Conservation (phyloP, 2,888 invertebrate genomes). For the Nephrotoma guestfalica region DNA sequence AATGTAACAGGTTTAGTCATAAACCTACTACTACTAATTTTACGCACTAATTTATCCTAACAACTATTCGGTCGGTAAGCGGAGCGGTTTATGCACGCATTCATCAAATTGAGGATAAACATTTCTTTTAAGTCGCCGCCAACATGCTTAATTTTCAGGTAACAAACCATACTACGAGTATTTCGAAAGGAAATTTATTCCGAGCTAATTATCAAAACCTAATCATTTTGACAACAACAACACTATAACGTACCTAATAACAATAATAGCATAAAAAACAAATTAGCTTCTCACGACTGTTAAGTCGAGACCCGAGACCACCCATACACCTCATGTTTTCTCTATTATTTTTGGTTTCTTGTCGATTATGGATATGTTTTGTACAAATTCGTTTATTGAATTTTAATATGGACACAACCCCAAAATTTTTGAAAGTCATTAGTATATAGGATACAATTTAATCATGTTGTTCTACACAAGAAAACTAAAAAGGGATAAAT, state of each 20-base stretch:
- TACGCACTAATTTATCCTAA: no score
- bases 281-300: neutral
- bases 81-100: no score
- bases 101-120: neutral
- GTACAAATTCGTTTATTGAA: neutral
- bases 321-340: neutral
- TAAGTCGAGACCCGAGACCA: neutral
- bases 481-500: neutral
- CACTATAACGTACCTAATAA: neutral
- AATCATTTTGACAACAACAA: neutral
- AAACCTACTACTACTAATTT: no score
- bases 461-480: neutral
- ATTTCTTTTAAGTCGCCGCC: neutral
- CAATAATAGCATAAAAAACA: neutral
- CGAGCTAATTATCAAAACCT: neutral
- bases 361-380: neutral
- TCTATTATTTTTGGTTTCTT: neutral
- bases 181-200: neutral
- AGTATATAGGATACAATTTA: neutral
- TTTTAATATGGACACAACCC: neutral
- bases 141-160: neutral
- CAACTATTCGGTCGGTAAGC: no score
- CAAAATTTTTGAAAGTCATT: neutral
- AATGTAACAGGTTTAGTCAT: no score
- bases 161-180: neutral